Evolutionary conservation across 1,140 invertebrate genomes (phyloP).

Genomic region (Heliconius eleuchia): DNA sequence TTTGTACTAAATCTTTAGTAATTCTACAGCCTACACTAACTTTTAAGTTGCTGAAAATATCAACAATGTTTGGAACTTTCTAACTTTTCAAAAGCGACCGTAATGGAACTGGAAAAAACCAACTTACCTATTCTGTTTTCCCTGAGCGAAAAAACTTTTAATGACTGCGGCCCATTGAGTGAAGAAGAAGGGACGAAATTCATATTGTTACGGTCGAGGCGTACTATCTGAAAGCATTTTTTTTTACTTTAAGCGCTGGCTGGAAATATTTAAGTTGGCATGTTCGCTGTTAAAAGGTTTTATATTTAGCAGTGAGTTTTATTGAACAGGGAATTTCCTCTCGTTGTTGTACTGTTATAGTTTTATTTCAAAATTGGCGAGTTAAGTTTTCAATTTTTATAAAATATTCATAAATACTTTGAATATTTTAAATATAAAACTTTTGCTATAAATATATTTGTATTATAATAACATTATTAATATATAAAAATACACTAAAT

Average conservation of each 20-base stretch:
- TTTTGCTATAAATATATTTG: not conserved
- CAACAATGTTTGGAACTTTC: conserved; percentile 19
- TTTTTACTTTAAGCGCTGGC: conserved; percentile 25
- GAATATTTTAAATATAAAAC: not conserved
- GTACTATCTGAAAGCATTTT: conserved; percentile 85
- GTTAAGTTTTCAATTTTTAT: not conserved
- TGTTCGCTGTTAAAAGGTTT: conserved; percentile 26
- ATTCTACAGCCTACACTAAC: not conserved
- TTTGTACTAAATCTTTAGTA: conserved; percentile 1
- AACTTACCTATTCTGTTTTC: conserved; percentile 91
- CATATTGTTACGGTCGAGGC: conserved; percentile 90
- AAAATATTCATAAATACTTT: not conserved
- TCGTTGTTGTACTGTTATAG: not conserved
- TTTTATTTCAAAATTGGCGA: conserved; percentile 1
- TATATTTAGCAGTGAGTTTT: conserved; percentile 26
- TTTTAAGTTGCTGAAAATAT: not conserved
- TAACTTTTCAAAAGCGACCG: conserved; percentile 30
- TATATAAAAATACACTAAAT: not conserved
- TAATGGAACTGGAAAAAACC: conserved; percentile 38
- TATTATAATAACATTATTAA: too few relatives aligned
- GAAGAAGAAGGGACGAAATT: conserved; percentile 87
- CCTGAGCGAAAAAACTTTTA: conserved; percentile 87
- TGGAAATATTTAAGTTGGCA: conserved; percentile 30
- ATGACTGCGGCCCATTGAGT: conserved; percentile 87
- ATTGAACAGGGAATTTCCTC: conserved; percentile 21